phyloP scores from a whole-genome alignment of 2,888 invertebrate genomes.

The Polydrusus cervinus region DNA sequence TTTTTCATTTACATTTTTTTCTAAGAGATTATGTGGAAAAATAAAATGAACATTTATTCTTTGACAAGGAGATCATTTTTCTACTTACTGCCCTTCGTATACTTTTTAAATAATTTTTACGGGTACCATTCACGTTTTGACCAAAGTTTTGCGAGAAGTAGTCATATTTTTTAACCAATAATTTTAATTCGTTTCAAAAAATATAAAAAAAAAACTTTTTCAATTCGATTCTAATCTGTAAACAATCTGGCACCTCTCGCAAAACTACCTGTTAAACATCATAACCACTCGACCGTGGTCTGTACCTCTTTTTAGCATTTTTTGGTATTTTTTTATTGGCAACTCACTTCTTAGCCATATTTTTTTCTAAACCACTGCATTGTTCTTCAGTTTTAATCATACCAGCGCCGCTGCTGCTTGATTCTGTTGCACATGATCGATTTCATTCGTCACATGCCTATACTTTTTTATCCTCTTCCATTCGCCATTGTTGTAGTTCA shows the following conservation, averaged over 20 bases:
- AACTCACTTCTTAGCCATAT: not conserved
- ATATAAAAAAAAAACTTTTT: too few species aligned
- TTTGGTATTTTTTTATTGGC: not conserved
- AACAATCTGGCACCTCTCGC: not conserved
- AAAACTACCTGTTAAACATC: not conserved
- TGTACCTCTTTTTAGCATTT: not conserved
- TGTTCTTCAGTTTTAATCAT: constrained; percentile 56
- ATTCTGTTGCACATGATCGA: constrained; percentile 67
- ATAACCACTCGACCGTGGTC: not conserved
- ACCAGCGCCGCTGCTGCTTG: constrained; percentile 64
- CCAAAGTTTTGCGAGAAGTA: too few species aligned
- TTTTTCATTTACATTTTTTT: too few species aligned
- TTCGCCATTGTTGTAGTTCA: constrained; percentile 98
- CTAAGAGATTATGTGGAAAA: too few species aligned
- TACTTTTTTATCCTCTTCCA: constrained; percentile 97
- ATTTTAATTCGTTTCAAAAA: too few species aligned
- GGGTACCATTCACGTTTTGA: too few species aligned
- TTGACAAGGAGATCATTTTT: too few species aligned
- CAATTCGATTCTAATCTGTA: too few species aligned
- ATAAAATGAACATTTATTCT: too few species aligned
- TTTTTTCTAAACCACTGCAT: constrained; percentile 6
- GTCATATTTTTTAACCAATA: too few species aligned
- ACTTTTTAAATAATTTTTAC: too few species aligned
- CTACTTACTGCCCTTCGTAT: too few species aligned
- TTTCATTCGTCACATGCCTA: constrained; percentile 78